Conservation (phyloP, 2,888 invertebrate genomes). For the Chymomyza amoena region DNA sequence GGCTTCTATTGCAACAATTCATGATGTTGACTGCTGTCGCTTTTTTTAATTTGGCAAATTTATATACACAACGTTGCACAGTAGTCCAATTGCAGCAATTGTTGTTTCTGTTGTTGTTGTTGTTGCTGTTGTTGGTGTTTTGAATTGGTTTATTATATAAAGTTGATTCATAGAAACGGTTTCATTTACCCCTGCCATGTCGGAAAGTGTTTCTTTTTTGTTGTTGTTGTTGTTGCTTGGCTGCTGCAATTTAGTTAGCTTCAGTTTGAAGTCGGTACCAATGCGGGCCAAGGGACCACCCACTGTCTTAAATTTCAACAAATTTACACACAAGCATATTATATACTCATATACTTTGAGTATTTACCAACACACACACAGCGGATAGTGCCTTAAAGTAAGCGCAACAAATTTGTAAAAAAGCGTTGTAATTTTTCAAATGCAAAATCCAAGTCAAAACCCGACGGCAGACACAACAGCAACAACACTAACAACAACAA, state of each 20-base stretch:
- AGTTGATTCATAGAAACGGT: constrained; percentile 52
- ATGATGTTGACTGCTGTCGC: constrained; percentile 45
- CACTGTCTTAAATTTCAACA: constrained; percentile 71
- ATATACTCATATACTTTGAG: constrained; percentile 11
- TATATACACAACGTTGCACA: constrained; percentile 65
- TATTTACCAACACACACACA: constrained; percentile 20
- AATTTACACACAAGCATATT: constrained; percentile 52
- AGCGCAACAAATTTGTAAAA: constrained; percentile 53
- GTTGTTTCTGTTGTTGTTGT: too few relatives aligned
- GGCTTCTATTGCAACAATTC: constrained; percentile 4
- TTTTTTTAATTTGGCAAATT: constrained; percentile 75
- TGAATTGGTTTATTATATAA: constrained; percentile 43
- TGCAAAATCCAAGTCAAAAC: constrained; percentile 39
- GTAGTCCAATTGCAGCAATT: constrained; percentile 42
- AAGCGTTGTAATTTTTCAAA: constrained; percentile 55
- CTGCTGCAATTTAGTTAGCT: constrained; percentile 45
- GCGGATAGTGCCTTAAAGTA: constrained; percentile 29
- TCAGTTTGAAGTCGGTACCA: constrained; percentile 12
- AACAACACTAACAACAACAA: constrained; percentile 5
- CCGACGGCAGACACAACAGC: constrained; percentile 11
- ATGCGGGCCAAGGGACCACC: constrained; percentile 58
- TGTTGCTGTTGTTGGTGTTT: constrained; percentile 30
- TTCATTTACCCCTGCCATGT: constrained; percentile 46
- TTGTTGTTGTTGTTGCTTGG: constrained; percentile 30
- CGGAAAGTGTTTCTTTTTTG: constrained; percentile 10